Evolutionary conservation across 2,113 vertebrate species (phyloP), one percentile per base, ranked within the genome.

Genomic region (Phyllostomus hastatus): DNA sequence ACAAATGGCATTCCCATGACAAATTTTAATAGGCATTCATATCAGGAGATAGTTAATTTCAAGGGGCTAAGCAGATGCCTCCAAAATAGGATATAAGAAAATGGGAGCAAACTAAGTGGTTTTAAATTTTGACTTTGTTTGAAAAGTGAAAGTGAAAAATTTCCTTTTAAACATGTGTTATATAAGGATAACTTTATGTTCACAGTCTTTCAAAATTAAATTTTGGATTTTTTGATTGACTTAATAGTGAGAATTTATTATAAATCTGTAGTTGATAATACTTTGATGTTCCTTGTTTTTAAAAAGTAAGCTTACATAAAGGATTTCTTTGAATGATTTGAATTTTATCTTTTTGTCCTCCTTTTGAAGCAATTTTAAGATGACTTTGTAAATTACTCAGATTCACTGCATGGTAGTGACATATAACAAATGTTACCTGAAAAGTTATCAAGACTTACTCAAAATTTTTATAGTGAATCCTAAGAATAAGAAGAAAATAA

Each of bases 371-470:
- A 72, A 91, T 89, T 35, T 98, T 79, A 82, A 43, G 43, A 72
- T 95, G 31, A 92, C 91, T 95, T 90, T 90, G 38, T 78, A 82
- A 87, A 73, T 95, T 89, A 91, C 48, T 96, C 87, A 98, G 96
- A 97, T 98, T 97, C 97, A 97, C 83, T 96, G 0, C 61, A 46
- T 93, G 15, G 0, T 17, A 64, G 88, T 89, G 96, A 93, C 84
- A 93, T 16, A 80, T 61, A 67, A 83, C 91, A 97, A 98, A 97
- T 95, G 80, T 90, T 97, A 98, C 90, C 95, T 91, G 94, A 96
- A 96, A 95, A 78, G 50, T 97, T 98, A 95, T 93, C 1, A 83
- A 94, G 94, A 98, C 98, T 98, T 98, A 98, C 94, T 90, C 79
- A 35, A 43, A 97, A 94, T 90, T 90, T 96, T 94, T 14, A 0